A percentile compares a stretch with the other conserved stretches of the same genome.
phyloP scores from a whole-genome alignment of 2,113 vertebrate genomes.

The Dipodomys ordii region DNA sequence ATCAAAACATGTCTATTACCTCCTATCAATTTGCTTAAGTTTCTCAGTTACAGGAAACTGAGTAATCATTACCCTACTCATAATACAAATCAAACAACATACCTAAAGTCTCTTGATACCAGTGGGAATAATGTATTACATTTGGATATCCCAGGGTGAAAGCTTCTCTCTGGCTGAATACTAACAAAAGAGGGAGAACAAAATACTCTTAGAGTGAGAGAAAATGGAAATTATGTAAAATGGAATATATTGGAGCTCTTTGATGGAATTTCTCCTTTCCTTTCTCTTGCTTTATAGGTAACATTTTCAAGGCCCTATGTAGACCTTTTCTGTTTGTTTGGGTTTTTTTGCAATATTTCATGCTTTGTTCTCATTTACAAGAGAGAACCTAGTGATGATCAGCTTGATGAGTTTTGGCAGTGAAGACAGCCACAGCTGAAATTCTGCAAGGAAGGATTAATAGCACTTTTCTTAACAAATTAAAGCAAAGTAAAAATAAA shows the following conservation, averaged over 20 bases:
- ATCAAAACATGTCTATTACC: neutral
- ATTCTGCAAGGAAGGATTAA: neutral
- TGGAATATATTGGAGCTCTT: neutral
- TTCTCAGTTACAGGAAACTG: neutral
- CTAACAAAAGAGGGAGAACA: neutral
- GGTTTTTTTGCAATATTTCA: neutral
- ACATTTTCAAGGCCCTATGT: neutral
- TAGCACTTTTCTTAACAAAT: neutral
- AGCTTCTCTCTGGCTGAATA: neutral
- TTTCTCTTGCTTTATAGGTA: neutral
- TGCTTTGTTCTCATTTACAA: neutral
- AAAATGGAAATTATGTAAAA: conserved; percentile 1
- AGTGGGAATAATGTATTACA: neutral
- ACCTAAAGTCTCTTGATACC: neutral
- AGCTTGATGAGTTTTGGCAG: neutral
- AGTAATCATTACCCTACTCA: too few species aligned
- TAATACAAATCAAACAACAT: neutral
- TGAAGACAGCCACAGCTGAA: neutral
- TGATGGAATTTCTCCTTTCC: neutral
- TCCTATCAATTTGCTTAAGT: neutral
- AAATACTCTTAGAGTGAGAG: neutral
- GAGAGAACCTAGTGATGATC: neutral
- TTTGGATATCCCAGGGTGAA: neutral
- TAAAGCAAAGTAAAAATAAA: neutral
- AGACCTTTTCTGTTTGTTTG: neutral